Percentiles rank a stretch among this genome's conserved stretches.
phyloP scores from a whole-genome alignment of 2,888 invertebrate genomes.

The Dascillus cervinus region DNA sequence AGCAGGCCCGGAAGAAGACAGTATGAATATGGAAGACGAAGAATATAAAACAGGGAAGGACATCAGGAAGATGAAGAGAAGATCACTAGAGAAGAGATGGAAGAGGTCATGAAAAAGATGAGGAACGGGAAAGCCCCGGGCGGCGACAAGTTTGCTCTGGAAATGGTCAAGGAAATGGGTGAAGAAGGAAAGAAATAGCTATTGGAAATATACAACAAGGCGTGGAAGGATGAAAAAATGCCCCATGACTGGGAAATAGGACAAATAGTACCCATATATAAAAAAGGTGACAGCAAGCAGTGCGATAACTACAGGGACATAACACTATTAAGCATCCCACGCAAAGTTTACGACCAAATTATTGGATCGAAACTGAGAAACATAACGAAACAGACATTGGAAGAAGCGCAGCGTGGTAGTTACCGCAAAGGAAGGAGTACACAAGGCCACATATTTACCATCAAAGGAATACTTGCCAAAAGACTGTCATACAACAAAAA shows the following conservation, averaged over 20 bases:
- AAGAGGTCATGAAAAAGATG: constrained; percentile 6
- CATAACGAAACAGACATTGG: constrained; percentile 4
- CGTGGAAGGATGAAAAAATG: constrained; percentile 7
- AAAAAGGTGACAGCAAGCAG: constrained; percentile 1
- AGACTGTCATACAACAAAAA: constrained; percentile 4
- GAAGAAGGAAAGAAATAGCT: constrained; percentile 5
- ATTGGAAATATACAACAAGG: constrained; percentile 7
- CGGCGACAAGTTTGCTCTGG: constrained; percentile 9
- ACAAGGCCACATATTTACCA: constrained; percentile 12
- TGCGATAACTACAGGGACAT: constrained; percentile 1
- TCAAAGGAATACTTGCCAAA: constrained; percentile 11
- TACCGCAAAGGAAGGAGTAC: constrained; percentile 8
- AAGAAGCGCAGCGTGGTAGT: constrained; percentile 12
- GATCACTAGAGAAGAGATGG: constrained; percentile 7
- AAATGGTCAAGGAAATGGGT: constrained; percentile 12
- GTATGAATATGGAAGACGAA: constrained; percentile 2
- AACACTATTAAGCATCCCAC: constrained; percentile 7
- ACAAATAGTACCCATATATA: constrained; percentile 1
- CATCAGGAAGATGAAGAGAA: constrained; percentile 5
- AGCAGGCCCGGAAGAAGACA: constrained; percentile 2
- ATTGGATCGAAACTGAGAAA: constrained; percentile 7
- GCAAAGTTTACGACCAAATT: constrained; percentile 10
- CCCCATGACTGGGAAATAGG: constrained; percentile 12
- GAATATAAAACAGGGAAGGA: not conserved
- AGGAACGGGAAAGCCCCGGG: constrained; percentile 13